phyloP scores from a whole-genome alignment of 2,797 vertebrate genomes.

The Onychomys torridus region DNA sequence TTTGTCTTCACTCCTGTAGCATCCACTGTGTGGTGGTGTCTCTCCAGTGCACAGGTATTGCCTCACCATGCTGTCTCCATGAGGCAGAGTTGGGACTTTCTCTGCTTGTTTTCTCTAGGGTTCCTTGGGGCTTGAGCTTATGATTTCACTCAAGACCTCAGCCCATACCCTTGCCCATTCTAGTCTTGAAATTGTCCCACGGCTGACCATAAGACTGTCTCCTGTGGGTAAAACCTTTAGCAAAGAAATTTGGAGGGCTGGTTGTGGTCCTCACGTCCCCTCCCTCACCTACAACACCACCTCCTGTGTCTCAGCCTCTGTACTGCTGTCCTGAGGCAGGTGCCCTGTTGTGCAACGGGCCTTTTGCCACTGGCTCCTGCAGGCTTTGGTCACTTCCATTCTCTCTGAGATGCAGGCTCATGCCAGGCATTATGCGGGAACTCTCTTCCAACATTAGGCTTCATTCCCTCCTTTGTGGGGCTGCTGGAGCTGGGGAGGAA shows the following conservation, averaged over 20 bases:
- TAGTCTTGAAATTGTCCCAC: background rate
- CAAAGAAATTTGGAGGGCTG: background rate
- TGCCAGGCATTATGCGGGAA: background rate
- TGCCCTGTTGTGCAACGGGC: no score
- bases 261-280: background rate
- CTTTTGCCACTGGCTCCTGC: fast-evolving
- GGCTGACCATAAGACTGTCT: background rate
- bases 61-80: background rate
- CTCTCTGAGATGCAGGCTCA: fast-evolving
- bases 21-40: background rate
- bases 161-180: background rate
- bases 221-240: background rate
- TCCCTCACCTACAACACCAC: background rate
- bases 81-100: background rate
- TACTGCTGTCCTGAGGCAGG: no score
- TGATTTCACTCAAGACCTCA: background rate
- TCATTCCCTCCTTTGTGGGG: background rate
- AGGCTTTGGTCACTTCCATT: background rate
- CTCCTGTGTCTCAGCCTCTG: no score
- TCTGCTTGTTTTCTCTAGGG: background rate
- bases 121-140: background rate
- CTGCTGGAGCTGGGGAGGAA: background rate
- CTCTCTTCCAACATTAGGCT: background rate
- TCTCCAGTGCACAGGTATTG: background rate
- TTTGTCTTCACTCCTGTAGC: background rate